phyloP scores from a whole-genome alignment of 2,797 vertebrate genomes.

The Ciconia nigra region DNA sequence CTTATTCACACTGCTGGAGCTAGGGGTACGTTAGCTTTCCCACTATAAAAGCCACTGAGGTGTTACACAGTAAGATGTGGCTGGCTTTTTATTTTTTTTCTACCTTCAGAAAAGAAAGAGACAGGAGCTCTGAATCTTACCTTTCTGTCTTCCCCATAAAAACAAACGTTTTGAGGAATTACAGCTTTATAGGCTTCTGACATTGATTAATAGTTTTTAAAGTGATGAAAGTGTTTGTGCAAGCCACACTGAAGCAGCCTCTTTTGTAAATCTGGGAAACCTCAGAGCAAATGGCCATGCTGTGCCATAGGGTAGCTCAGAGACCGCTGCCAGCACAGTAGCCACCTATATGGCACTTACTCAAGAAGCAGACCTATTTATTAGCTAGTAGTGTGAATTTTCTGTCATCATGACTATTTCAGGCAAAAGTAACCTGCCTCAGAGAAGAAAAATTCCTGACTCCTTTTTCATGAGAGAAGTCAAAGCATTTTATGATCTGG shows the following conservation, averaged over 20 bases:
- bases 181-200: background rate
- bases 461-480: background rate
- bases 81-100: background rate
- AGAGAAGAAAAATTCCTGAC: background rate
- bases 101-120: background rate
- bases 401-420: background rate
- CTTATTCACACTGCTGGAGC: slow-evolving; percentile 8
- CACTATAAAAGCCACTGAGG: background rate
- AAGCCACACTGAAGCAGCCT: background rate
- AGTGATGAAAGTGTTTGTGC: background rate
- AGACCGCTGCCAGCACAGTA: background rate
- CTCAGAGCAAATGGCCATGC: background rate
- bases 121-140: background rate
- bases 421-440: background rate
- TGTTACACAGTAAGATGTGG: background rate
- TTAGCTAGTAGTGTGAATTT: background rate
- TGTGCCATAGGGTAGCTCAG: background rate
- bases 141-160: background rate
- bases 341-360: background rate
- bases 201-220: background rate
- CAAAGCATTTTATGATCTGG: background rate
- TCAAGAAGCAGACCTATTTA: background rate
- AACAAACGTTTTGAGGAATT: background rate
- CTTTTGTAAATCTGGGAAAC: background rate
- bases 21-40: background rate